phyloP scores from a whole-genome alignment of 2,113 vertebrate species.

The Myanophis thanlyinensis region DNA sequence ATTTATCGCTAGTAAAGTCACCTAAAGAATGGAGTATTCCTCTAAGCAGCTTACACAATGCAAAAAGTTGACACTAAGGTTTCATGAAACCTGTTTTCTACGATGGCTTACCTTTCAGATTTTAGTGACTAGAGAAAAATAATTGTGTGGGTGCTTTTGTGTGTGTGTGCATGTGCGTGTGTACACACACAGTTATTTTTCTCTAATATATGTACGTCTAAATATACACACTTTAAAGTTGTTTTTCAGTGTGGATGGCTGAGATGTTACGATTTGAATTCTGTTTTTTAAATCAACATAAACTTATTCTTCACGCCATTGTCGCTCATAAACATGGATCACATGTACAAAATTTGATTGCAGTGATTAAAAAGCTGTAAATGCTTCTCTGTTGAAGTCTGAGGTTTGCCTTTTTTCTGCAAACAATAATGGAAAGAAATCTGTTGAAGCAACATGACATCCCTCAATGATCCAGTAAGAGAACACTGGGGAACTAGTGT shows the following conservation, averaged over 20 bases:
- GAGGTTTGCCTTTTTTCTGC: slow-evolving; percentile 15
- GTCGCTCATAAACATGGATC: background rate
- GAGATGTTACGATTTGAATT: background rate
- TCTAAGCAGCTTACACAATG: background rate
- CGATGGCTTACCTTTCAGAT: background rate
- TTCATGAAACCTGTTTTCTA: background rate
- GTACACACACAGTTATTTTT: background rate
- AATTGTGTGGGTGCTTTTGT: background rate
- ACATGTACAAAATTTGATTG: background rate
- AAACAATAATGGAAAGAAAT: slow-evolving; percentile 14
- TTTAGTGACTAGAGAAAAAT: background rate
- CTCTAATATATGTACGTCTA: background rate
- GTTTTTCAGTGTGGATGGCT: background rate
- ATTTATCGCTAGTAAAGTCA: slow-evolving; percentile 41
- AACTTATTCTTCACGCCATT: background rate
- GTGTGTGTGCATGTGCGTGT: too few relatives aligned
- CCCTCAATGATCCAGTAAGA: background rate
- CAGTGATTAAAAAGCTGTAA: background rate
- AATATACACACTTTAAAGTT: background rate
- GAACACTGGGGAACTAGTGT: background rate
- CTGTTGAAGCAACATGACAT: slow-evolving; percentile 21
- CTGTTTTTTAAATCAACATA: background rate
- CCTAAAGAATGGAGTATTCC: slow-evolving; percentile 47
- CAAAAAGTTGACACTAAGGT: slow-evolving; percentile 13
- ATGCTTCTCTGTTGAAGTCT: slow-evolving; percentile 5